These are phyloP conservation scores for Bergia puertoricense DNA, from an alignment of 92 coral and sea anemone genomes.

Conservation along the genomic window DNA sequence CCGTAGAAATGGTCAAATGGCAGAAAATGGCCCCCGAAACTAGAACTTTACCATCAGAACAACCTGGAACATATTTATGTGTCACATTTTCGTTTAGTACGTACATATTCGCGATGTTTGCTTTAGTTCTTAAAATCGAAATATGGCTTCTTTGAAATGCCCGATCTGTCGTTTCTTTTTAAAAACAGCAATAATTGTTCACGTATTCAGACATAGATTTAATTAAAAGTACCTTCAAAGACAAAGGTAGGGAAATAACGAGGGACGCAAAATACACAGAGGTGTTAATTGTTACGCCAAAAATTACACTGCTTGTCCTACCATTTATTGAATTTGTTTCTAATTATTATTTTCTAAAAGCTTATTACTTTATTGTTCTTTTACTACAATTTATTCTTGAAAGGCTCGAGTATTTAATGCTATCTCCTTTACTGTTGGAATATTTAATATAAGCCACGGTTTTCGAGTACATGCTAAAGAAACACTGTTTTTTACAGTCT, in stretches of 20 bases:
- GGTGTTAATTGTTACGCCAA: constrained; percentile 10
- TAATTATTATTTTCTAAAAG: not conserved
- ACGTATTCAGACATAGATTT: not conserved
- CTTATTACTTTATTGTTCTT: not conserved
- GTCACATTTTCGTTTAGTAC: not conserved
- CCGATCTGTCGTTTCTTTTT: not conserved
- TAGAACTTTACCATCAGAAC: not conserved
- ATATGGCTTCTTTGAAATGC: not conserved
- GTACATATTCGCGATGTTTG: not conserved
- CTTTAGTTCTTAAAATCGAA: too few species aligned
- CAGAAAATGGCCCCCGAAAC: not conserved
- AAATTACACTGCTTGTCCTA: not conserved
- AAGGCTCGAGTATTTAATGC: too few species aligned
- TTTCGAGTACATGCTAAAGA: too few species aligned
- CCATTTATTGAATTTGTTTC: not conserved
- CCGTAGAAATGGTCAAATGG: not conserved
- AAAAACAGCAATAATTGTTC: not conserved
- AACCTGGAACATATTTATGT: not conserved
- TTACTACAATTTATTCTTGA: not conserved
- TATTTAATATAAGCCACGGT: too few species aligned
- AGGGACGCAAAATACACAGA: not conserved
- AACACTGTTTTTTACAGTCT: too few species aligned
- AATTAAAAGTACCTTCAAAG: not conserved
- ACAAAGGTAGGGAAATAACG: constrained; percentile 1
- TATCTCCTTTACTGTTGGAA: too few species aligned